Evolutionary conservation across 2,113 vertebrate genomes (phyloP).

Genomic region (Festucalex cinctus): DNA sequence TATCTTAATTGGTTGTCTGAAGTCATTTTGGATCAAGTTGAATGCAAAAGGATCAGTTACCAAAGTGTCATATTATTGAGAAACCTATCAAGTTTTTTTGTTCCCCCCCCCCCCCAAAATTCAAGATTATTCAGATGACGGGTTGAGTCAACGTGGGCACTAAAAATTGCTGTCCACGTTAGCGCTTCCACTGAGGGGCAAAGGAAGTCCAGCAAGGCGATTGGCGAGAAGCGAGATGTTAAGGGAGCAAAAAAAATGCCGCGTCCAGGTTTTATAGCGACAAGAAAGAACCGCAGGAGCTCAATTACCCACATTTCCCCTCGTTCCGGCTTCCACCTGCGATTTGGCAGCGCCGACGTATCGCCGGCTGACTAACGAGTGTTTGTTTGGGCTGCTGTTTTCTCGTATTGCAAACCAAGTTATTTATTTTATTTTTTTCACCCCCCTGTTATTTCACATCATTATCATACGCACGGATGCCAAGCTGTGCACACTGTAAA

Average conservation of each 20-base stretch:
- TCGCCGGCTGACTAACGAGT: constrained; percentile 53
- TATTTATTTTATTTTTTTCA: constrained; percentile 9
- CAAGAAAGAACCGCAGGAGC: constrained; percentile 44
- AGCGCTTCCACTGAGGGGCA: neutral
- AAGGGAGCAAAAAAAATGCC: constrained; percentile 9
- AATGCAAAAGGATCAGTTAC: too few species aligned
- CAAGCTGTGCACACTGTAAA: constrained; percentile 57
- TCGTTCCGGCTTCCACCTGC: constrained; percentile 40
- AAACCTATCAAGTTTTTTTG: too few species aligned
- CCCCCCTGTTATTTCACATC: constrained; percentile 28
- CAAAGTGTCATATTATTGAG: too few species aligned
- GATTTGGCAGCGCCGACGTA: constrained; percentile 49
- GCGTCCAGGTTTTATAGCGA: constrained; percentile 21
- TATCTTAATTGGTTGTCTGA: too few species aligned
- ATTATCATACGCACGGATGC: constrained; percentile 35
- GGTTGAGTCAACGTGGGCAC: neutral
- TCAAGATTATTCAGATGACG: too few species aligned
- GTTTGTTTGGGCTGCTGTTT: constrained; percentile 52
- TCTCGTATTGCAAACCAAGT: constrained; percentile 36
- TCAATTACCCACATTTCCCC: constrained; percentile 57
- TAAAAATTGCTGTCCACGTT: neutral
- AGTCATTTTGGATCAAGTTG: too few species aligned
- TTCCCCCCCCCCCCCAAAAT: too few species aligned
- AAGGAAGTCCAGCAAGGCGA: neutral
- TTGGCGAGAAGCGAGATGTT: neutral